Conservation (phyloP, 2,113 vertebrate genomes). For the Cottus gobio region DNA sequence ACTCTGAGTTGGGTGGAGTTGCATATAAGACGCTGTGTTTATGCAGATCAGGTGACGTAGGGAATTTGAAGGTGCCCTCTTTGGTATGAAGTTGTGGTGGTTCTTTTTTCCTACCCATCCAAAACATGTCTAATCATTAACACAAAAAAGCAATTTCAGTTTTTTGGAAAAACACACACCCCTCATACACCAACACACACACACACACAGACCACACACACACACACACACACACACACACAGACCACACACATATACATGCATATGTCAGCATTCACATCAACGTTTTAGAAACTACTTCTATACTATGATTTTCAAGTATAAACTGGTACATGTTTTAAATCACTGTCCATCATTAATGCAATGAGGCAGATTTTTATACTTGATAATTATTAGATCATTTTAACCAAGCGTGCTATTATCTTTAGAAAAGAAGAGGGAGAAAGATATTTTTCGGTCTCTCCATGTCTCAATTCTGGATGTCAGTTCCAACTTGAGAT, state of each 20-base stretch:
- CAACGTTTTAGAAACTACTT: neutral
- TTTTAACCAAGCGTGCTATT: neutral
- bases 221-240: too few species aligned
- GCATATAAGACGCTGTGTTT: neutral
- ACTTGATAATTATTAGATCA: neutral
- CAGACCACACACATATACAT: too few species aligned
- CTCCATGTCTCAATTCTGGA: neutral
- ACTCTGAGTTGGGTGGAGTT: neutral
- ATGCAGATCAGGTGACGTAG: constrained; percentile 15
- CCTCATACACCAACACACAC: too few species aligned
- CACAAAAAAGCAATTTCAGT: neutral
- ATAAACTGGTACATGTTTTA: neutral
- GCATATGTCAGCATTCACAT: neutral
- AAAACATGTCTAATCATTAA: constrained; percentile 6
- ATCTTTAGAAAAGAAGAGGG: neutral
- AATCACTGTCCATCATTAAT: neutral
- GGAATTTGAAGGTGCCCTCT: neutral
- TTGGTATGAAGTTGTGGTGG: neutral
- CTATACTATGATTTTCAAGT: neutral
- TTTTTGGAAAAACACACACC: neutral
- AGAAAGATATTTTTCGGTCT: neutral
- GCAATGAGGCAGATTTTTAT: neutral
- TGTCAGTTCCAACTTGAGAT: neutral
- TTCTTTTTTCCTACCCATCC: neutral
- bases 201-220: too few species aligned